Percentiles rank a stretch among this genome's conserved stretches.
Conservation (phyloP, 92 coral and sea anemone genomes). For the Zoanthus solanderi region DNA sequence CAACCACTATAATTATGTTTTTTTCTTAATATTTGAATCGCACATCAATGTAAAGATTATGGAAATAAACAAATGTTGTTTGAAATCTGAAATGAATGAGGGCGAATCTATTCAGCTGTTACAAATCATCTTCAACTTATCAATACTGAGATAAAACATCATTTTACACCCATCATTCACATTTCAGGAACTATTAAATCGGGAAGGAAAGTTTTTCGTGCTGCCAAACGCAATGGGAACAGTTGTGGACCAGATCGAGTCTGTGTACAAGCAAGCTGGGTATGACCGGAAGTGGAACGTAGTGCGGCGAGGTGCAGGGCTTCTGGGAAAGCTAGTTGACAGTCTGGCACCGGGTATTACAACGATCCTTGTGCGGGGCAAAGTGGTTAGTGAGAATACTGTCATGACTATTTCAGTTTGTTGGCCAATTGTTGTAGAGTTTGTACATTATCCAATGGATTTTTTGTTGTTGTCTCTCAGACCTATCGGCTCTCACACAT, state of each 20-base stretch:
- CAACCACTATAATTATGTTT: too few species aligned
- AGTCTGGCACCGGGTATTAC: constrained; percentile 98
- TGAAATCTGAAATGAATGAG: too few species aligned
- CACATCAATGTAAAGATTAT: too few species aligned
- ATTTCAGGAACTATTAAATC: constrained; percentile 76
- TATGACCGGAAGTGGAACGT: constrained; percentile 93
- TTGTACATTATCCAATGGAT: neutral
- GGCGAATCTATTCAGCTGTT: too few species aligned
- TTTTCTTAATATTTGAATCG: too few species aligned
- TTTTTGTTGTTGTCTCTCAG: too few species aligned
- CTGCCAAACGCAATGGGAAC: constrained; percentile 70
- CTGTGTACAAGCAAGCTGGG: constrained; percentile 87
- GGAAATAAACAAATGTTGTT: too few species aligned
- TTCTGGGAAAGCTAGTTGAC: constrained; percentile 88
- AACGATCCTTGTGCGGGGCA: constrained; percentile 91
- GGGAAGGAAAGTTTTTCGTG: constrained; percentile 77
- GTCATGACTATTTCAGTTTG: neutral
- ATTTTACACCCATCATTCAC: neutral
- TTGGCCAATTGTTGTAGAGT: neutral
- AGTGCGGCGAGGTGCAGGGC: constrained; percentile 94
- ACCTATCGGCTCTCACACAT: too few species aligned
- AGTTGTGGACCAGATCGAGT: constrained; percentile 69
- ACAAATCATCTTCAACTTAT: neutral
- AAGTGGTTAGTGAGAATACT: constrained; percentile 78
- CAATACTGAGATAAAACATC: neutral